phyloP scores from a whole-genome alignment of 2,797 vertebrate species.

The Mormyrus hasselquistii region DNA sequence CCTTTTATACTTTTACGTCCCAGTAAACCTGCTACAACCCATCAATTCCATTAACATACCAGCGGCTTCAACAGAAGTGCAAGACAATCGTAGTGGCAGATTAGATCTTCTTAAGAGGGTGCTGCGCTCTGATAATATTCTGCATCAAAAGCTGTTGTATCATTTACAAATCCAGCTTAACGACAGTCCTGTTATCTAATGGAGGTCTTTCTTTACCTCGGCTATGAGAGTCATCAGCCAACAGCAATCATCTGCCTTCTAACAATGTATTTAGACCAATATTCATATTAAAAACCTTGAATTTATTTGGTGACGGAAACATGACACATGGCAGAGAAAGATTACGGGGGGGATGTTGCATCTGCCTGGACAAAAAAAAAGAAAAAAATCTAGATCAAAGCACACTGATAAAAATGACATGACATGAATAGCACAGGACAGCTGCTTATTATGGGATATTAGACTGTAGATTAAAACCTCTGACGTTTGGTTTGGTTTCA shows the following conservation, averaged over 20 bases:
- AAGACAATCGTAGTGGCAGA: neutral
- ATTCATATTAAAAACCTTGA: neutral
- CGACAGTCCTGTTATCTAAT: neutral
- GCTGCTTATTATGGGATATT: conserved; percentile 5
- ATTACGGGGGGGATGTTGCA: neutral
- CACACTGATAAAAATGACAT: neutral
- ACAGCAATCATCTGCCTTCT: neutral
- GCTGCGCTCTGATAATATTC: neutral
- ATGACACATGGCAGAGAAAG: conserved; percentile 11
- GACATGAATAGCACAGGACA: conserved; percentile 5
- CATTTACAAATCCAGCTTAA: neutral
- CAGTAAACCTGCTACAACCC: neutral
- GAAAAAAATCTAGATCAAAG: neutral
- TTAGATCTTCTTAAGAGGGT: neutral
- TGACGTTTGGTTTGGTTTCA: neutral
- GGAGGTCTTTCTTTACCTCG: neutral
- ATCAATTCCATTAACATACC: neutral
- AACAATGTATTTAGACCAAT: neutral
- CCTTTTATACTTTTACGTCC: neutral
- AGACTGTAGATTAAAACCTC: neutral
- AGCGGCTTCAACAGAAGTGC: neutral
- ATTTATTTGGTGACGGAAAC: neutral
- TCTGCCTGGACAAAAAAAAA: neutral
- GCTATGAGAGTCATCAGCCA: neutral
- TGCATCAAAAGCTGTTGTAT: neutral